phyloP scores from a whole-genome alignment of 2,888 invertebrate genomes.

The Glaucopsyche alexis region DNA sequence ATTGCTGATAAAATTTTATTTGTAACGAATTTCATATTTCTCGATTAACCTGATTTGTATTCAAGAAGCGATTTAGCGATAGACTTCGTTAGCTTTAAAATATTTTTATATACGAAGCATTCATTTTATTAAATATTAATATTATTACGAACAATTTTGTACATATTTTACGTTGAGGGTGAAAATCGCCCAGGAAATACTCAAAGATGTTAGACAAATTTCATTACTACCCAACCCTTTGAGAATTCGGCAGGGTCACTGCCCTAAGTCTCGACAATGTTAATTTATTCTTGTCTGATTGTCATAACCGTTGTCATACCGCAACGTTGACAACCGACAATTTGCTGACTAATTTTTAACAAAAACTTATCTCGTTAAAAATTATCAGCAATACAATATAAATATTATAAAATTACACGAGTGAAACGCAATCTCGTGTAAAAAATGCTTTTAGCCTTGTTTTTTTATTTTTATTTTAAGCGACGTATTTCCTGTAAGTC shows the following conservation, averaged over 20 bases:
- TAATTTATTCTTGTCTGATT: conserved; percentile 6
- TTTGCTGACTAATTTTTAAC: not conserved
- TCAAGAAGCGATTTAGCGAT: not conserved
- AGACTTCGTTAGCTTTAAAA: not conserved
- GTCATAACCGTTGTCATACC: conserved; percentile 1
- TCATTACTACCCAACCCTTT: not conserved
- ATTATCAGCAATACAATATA: not conserved
- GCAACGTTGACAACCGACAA: not conserved
- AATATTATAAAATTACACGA: not conserved
- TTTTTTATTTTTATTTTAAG: too few relatives aligned
- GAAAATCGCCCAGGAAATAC: not conserved
- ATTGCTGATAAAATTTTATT: too few relatives aligned
- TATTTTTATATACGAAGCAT: not conserved
- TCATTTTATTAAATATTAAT: too few relatives aligned
- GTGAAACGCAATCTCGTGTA: not conserved
- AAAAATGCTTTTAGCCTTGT: not conserved
- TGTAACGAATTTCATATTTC: not conserved
- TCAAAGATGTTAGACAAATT: not conserved
- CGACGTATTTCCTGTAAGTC: too few relatives aligned
- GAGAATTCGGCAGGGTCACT: not conserved
- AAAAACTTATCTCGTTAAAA: conserved; percentile 10
- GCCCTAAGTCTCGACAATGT: not conserved
- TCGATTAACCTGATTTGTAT: not conserved
- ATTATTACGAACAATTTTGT: not conserved
- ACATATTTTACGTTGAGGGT: not conserved